Conservation (phyloP, 2,797 vertebrate species). For the Aselliscus stoliczkanus region DNA sequence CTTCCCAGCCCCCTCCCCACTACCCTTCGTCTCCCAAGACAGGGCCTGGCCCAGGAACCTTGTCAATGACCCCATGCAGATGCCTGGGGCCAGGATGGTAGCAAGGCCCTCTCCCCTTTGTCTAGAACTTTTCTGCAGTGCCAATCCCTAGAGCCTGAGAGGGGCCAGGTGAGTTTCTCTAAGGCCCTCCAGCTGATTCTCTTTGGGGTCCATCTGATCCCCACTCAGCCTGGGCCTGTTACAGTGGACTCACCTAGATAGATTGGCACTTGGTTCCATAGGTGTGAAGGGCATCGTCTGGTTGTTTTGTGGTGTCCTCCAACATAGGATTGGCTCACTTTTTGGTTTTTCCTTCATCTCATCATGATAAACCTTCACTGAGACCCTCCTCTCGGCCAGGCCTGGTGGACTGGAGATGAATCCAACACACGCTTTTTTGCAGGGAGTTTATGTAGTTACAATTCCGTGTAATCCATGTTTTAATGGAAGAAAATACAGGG, state of each 20-base stretch:
- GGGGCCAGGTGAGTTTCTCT: not conserved
- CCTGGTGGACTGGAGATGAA: not conserved
- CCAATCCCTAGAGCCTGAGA: not conserved
- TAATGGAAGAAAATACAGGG: not conserved
- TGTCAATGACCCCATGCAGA: not conserved
- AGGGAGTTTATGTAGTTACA: not conserved
- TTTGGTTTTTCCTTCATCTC: not conserved
- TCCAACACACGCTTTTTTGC: not conserved
- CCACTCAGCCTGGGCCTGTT: not conserved
- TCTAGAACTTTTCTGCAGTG: not conserved
- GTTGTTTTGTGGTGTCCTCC: no score
- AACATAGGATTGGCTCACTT: not conserved
- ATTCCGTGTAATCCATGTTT: not conserved
- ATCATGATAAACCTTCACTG: not conserved
- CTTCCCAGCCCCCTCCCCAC: not conserved
- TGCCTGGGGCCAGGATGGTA: not conserved
- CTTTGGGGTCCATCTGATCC: not conserved
- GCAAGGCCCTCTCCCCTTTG: not conserved
- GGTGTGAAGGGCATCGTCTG: accelerated
- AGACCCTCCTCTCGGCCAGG: not conserved
- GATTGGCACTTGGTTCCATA: not conserved
- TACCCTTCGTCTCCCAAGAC: not conserved
- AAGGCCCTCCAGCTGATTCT: not conserved
- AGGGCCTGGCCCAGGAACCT: not conserved
- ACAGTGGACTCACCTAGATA: not conserved